phyloP scores from a whole-genome alignment of 2,797 vertebrate genomes.

The Centroberyx gerrardi region DNA sequence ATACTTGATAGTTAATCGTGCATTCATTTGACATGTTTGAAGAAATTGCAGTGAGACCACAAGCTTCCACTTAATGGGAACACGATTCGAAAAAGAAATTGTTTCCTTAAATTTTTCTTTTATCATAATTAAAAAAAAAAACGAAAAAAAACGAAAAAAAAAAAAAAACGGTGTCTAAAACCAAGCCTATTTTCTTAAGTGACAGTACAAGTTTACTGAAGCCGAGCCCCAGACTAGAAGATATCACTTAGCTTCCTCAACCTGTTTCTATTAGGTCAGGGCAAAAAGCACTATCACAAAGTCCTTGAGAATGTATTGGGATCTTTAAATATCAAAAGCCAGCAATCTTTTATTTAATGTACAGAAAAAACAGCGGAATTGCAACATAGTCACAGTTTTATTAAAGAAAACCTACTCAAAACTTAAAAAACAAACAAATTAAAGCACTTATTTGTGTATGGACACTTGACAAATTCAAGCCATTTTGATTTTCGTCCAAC shows the following conservation, averaged over 20 bases:
- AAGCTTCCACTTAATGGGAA: constrained; percentile 44
- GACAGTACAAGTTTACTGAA: constrained; percentile 50
- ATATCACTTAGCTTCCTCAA: constrained; percentile 49
- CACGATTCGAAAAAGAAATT: constrained; percentile 44
- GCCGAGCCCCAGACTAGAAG: constrained; percentile 50
- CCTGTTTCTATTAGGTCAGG: constrained; percentile 63
- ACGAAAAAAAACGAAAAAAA: constrained; percentile 65
- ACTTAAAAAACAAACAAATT: constrained; percentile 74
- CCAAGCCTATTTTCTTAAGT: constrained; percentile 48
- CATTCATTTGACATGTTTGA: constrained; percentile 77
- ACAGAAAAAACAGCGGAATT: constrained; percentile 75
- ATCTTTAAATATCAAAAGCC: constrained; percentile 83
- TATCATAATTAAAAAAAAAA: constrained; percentile 69
- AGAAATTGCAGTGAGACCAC: constrained; percentile 72
- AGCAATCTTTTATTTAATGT: constrained; percentile 60
- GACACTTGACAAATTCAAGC: constrained; percentile 82
- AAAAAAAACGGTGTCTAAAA: constrained; percentile 54
- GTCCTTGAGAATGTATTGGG: constrained; percentile 75
- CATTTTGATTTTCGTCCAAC: constrained; percentile 65
- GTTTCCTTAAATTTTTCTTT: constrained; percentile 52
- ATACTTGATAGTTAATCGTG: constrained; percentile 80
- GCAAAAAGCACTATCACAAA: constrained; percentile 51
- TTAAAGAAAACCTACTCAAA: constrained; percentile 75
- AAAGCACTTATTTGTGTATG: constrained; percentile 82
- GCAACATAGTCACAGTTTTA: constrained; percentile 82